phyloP scores from a whole-genome alignment of 2,888 invertebrate species.

The Rotaria macrura region DNA sequence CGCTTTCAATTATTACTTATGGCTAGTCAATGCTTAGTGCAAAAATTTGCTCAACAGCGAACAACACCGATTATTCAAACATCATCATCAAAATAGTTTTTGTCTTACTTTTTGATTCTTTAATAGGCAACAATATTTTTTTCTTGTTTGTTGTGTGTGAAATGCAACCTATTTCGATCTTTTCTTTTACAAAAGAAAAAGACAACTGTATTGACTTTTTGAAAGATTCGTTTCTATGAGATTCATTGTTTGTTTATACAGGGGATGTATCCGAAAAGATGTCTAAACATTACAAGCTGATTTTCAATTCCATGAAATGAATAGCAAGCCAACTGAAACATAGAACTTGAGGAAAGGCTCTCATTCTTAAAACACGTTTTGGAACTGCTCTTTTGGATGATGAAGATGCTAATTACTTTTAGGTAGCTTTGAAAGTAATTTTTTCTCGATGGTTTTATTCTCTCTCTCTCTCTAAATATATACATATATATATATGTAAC shows the following conservation, averaged over 20 bases:
- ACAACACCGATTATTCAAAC: neutral
- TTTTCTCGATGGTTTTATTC: too few species aligned
- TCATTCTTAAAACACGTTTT: too few species aligned
- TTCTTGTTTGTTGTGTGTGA: neutral
- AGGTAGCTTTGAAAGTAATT: too few species aligned
- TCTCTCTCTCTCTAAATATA: too few species aligned
- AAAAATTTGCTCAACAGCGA: conserved; percentile 25
- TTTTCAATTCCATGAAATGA: too few species aligned
- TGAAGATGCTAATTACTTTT: too few species aligned
- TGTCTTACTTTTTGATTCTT: neutral
- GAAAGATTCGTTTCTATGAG: neutral
- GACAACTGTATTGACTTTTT: neutral
- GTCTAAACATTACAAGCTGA: too few species aligned
- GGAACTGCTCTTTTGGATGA: too few species aligned
- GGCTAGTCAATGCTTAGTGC: conserved; percentile 52
- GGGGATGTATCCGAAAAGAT: too few species aligned
- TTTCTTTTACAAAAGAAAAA: neutral
- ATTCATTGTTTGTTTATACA: neutral
- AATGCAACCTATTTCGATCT: neutral
- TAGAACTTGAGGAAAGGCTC: too few species aligned
- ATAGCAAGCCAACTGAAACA: too few species aligned
- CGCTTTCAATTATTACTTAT: conserved; percentile 64
- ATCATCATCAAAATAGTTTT: neutral
- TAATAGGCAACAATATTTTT: neutral
- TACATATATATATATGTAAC: too few species aligned